Evolutionary conservation across 2,797 vertebrate species (phyloP), one percentile per base, ranked within the genome.

Genomic region (Rhabdophis nuchalis): DNA sequence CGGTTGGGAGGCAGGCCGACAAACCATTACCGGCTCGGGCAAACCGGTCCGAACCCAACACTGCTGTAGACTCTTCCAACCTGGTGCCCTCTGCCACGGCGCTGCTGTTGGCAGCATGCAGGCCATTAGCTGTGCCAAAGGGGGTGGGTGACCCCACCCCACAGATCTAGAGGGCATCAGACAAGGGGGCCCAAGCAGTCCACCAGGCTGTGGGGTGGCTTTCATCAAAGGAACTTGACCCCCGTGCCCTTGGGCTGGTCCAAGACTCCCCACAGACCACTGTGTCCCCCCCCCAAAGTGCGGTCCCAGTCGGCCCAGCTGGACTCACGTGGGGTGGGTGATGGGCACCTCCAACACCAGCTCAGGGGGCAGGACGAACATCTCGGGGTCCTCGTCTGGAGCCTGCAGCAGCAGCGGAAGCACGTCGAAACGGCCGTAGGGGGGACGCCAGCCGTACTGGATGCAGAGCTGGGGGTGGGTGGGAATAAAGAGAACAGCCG

Each of bases 331-430:
- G 32, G 98, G 98, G 94, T 98, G 98, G 16, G 95, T 96, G 72
- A 98, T 96, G 0, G 97, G 96, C 94, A 98, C 97, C 94, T 98
- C 97, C 0, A 98, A 96, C 16, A 98, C 95, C 90, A 98, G 95
- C 90, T 98, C 98, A 0, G 97, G 93, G 1, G 97, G 97, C 36
- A 98, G 95, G 0, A 93, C 94, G 61, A 97, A 98, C 56, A 98
- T 93, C 86, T 98, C 97, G 0, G 97, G 98, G 57, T 97, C 92
- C 86, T 97, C 98, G 0, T 97, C 97, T 0, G 97, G 96, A 50
- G 94, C 90, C 94, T 98, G 98, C 85, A 98, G 97, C 90, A 98
- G 95, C 93, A 98, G 95, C 0, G 98, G 98, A 86, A 98, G 95
- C 85, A 98, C 95, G 0, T 98, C 98, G 2, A 98, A 98, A 57